These are phyloP conservation scores for Sceloporus undulatus DNA, from an alignment of 2,113 vertebrate species.

Conservation along the genomic window DNA sequence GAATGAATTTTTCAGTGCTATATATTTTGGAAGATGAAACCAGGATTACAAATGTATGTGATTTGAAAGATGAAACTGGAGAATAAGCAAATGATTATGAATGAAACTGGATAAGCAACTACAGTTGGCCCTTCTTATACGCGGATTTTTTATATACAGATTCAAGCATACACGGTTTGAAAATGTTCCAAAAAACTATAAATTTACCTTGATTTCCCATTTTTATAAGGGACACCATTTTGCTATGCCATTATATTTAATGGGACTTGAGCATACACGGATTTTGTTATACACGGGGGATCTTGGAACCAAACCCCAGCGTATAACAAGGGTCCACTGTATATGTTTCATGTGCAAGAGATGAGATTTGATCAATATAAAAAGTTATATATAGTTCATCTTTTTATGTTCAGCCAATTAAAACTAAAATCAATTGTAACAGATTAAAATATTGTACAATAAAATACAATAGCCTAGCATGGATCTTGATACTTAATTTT, in stretches of 20 bases:
- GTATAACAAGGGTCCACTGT: no score
- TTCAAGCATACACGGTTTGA: no score
- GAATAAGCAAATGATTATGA: neutral
- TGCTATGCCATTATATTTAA: no score
- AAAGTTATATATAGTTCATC: neutral
- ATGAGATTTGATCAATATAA: neutral
- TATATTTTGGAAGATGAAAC: neutral
- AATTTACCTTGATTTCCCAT: no score
- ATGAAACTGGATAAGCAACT: neutral
- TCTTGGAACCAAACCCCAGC: no score
- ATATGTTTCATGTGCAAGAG: neutral
- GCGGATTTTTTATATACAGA: no score
- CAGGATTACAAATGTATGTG: neutral
- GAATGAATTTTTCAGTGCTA: neutral
- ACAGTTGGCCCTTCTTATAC: no score
- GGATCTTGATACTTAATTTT: neutral
- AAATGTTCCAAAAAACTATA: no score
- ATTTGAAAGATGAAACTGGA: neutral
- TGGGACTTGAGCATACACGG: no score
- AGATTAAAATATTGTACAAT: neutral
- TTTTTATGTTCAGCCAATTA: no score
- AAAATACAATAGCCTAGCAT: neutral
- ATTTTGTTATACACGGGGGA: no score
- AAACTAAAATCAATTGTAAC: constrained; percentile 14
- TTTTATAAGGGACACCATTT: no score